Evolutionary conservation across 2,797 vertebrate genomes (phyloP).

Genomic region (Tadarida brasiliensis): DNA sequence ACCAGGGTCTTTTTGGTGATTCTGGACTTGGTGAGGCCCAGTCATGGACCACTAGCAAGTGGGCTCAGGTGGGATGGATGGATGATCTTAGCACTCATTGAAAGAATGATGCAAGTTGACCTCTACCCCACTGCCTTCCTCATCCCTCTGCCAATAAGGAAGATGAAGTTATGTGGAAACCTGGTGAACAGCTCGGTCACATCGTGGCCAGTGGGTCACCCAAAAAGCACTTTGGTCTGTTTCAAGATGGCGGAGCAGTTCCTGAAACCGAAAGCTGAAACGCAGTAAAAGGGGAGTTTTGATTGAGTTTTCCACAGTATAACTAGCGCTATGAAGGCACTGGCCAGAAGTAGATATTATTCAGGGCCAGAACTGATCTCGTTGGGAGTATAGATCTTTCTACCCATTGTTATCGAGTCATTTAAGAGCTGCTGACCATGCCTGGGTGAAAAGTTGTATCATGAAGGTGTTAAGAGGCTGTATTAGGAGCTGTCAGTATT

Average conservation of each 20-base stretch:
- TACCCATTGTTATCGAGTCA: neutral
- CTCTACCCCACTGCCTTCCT: neutral
- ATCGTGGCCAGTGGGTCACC: neutral
- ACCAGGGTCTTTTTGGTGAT: neutral
- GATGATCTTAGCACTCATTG: neutral
- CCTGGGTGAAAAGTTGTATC: neutral
- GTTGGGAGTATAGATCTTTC: neutral
- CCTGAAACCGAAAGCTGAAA: constrained; percentile 32
- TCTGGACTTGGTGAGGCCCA: neutral
- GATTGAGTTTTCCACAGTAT: neutral
- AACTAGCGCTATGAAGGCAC: neutral
- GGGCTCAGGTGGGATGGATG: neutral
- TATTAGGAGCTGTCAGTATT: constrained; percentile 44
- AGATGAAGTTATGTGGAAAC: neutral
- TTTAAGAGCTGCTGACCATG: neutral
- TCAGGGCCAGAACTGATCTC: neutral
- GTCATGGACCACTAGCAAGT: neutral
- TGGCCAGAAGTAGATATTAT: neutral
- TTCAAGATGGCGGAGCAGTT: constrained; percentile 54
- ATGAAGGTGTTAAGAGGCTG: neutral
- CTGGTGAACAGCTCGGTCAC: neutral
- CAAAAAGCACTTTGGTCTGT: neutral
- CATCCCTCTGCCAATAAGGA: neutral
- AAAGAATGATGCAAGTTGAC: neutral
- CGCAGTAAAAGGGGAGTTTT: neutral